Base-by-base conservation (phyloP, 2,888 invertebrate species). In the Idaea straminata region DNA sequence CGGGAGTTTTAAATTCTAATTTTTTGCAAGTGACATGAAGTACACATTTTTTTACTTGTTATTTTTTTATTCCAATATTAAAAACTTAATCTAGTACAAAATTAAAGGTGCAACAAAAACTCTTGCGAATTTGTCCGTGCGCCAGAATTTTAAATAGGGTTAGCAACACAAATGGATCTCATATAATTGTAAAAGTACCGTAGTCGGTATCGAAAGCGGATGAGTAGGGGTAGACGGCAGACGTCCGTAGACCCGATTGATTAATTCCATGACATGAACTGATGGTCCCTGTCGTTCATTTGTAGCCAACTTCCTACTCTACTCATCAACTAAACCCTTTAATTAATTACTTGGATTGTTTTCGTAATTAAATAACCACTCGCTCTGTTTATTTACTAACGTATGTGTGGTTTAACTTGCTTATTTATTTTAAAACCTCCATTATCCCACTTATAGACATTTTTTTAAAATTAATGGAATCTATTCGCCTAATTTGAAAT, bases 221-320 rank as follows among this genome's bases (percentile, higher is more conserved):
- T 7, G 36, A 15, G 25, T 25, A 34, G 16, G 25, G 58, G 5
- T 15, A 58, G 58, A 16, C 15, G 57, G 15, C 65, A 70, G 65
- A 62, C 68, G 15, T 58, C 58, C 58, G 66, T 61, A 66, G 67
- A 67, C 66, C 65, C 66, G 69, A 72, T 70, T 85, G 83, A 88
- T 88, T 87, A 86, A 86, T 87, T 85, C 85, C 74, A 75, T 76
- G 81, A 79, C 86, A 84, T 81, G 83, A 72, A 76, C 78, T 66
- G 66, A 59, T 25, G 59, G 34, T 25, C 25, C 16, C 34, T 13
- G 13, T 34, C 59, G 59, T 59, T 59, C 59, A 34, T 59, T 59
- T 59, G 59, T 59, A 59, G n/a, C 16, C 58, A 58, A n/a, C 58
- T 16, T 16, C 15, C 58, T 58, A 16, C 16, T 16, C 10, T 16